Base-by-base conservation (phyloP, 1,140 invertebrate species). In the Drosophila prosaltans region DNA sequence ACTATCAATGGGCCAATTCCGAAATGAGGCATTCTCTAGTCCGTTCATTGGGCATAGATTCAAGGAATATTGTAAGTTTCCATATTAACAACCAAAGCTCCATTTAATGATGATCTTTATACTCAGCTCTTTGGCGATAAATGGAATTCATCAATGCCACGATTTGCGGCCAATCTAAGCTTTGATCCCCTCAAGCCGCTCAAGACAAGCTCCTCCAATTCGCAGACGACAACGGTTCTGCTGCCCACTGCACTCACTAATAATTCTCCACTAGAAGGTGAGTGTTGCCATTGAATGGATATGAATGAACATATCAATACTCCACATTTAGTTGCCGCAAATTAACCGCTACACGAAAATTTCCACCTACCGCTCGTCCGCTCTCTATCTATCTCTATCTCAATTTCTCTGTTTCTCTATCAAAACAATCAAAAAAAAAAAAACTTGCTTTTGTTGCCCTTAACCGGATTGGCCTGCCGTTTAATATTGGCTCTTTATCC, bases 91-190 rank as follows among this genome's bases (percentile, higher is more conserved):
- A 61, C 3, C 5, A 43, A 57, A 32, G 7, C 32, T 4, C 3
- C 3, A 51, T 1, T 43, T 24, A 10, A 28, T 48, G 0, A n/a
- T 65, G 73, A 67, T 24, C 75, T 30, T 74, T 93, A 16, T 16
- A 16, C 94, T 32, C 81, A 97, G 96, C 92, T 97, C 67, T 96
- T 96, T 93, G 96, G 96, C 24, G 95, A 95, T 39, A 94, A 95
- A 74, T 96, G 96, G 96, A 96, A 95, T 92, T 92, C 94, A 30
- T 94, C 94, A 43, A 95, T 96, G 93, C 96, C 96, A 45, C 94
- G 95, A 91, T 97, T 96, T 93, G 96, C 96, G 11, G 95, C 95
- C 9, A 97, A 96, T 92, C 93, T 97, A 55, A 95, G 95, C 71
- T 94, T 94, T 61, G 95, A 94, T 68, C 96, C 96, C 1, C 92